These are phyloP conservation scores for Alcedo atthis DNA, from an alignment of 2,797 vertebrate species.

Conservation along the genomic window DNA sequence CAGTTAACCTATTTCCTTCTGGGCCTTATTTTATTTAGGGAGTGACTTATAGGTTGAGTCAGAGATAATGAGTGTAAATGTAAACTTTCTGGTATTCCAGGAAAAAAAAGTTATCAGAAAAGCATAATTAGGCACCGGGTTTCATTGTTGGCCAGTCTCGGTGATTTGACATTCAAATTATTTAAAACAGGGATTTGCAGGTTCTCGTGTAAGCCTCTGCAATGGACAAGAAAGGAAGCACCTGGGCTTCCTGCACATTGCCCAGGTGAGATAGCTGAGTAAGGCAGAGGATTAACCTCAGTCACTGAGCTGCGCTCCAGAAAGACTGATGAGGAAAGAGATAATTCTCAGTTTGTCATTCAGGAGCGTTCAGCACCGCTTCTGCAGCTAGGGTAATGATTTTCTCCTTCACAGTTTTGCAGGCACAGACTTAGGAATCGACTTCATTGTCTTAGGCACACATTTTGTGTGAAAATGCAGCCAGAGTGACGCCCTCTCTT, in stretches of 20 bases:
- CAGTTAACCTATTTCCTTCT: background rate
- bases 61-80: background rate
- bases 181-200: background rate
- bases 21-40: background rate
- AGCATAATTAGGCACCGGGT: background rate
- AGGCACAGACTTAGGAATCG: background rate
- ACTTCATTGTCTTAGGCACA: background rate
- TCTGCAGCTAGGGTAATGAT: background rate
- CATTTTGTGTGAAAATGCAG: background rate
- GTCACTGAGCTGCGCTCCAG: background rate
- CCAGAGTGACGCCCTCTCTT: background rate
- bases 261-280: accelerated
- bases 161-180: background rate
- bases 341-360: background rate
- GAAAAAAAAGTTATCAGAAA: background rate
- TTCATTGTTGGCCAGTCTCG: background rate
- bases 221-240: background rate
- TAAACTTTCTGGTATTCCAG: background rate
- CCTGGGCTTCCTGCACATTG: background rate
- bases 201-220: background rate
- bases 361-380: accelerated
- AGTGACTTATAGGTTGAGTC: background rate
- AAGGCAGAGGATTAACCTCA: background rate
- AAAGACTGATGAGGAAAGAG: background rate
- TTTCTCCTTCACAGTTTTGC: background rate